phyloP scores from a whole-genome alignment of 2,888 invertebrate genomes.

The Mesorhabditis sp. region DNA sequence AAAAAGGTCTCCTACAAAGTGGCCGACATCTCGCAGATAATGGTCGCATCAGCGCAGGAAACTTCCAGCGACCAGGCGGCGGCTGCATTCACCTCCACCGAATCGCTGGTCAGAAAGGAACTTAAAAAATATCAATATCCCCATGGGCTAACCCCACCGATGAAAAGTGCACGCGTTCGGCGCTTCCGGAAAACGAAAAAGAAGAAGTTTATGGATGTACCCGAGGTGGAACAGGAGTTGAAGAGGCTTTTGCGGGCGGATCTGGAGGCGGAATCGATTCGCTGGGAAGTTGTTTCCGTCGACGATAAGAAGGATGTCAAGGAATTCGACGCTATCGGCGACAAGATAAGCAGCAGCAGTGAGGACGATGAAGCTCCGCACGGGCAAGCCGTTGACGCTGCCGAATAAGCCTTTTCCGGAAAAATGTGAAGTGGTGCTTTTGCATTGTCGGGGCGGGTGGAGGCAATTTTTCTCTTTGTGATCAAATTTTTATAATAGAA shows the following conservation, averaged over 20 bases:
- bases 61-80: constrained; percentile 12
- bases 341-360: too few relatives aligned
- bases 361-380: too few relatives aligned
- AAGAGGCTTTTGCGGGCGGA: constrained; percentile 73
- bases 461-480: too few relatives aligned
- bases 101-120: constrained; percentile 62
- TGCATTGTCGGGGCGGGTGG: too few relatives aligned
- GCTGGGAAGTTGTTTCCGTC: constrained; percentile 48
- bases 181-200: constrained; percentile 64
- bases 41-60: constrained; percentile 17
- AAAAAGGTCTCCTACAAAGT: constrained; percentile 94
- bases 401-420: too few relatives aligned
- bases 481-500: too few relatives aligned
- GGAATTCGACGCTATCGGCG: too few relatives aligned
- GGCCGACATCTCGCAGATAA: constrained; percentile 85
- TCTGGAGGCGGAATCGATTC: constrained; percentile 45
- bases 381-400: too few relatives aligned
- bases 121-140: constrained; percentile 91
- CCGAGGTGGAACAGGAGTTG: constrained; percentile 86
- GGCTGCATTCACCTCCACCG: constrained; percentile 4
- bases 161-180: constrained; percentile 87
- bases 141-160: constrained; percentile 89
- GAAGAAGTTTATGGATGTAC: constrained; percentile 70
- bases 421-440: too few relatives aligned
- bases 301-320: constrained; percentile 25